These are phyloP conservation scores for Uria aalge DNA, from an alignment of 2,113 vertebrate species.

Conservation along the genomic window DNA sequence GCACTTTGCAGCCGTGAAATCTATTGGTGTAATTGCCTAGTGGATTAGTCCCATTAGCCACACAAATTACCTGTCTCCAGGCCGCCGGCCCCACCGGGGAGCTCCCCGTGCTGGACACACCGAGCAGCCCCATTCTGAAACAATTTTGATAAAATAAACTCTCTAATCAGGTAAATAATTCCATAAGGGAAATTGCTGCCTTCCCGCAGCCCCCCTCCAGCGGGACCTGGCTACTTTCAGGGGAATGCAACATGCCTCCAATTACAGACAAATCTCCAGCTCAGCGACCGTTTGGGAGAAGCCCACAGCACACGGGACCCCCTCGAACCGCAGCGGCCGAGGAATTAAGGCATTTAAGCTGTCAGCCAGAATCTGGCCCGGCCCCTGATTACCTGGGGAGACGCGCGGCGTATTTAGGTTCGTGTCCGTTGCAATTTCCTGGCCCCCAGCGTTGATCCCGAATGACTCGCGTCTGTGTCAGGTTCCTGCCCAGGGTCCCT, in stretches of 20 bases:
- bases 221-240: conserved; percentile 84
- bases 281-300: conserved; percentile 9
- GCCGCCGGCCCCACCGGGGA: conserved; percentile 57
- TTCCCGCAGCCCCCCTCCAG: conserved; percentile 79
- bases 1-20: conserved; percentile 18
- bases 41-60: conserved; percentile 58
- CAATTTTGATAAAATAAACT: conserved; percentile 87
- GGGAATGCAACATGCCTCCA: conserved; percentile 76
- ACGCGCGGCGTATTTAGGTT: conserved; percentile 87
- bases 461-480: conserved; percentile 71
- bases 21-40: conserved; percentile 16
- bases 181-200: conserved; percentile 83
- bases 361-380: conserved; percentile 86
- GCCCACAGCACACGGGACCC: conserved; percentile 27
- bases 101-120: conserved; percentile 57
- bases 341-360: conserved; percentile 89
- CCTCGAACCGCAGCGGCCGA: neutral
- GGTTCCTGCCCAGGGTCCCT: neutral
- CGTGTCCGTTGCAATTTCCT: conserved; percentile 91
- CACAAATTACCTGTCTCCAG: conserved; percentile 63
- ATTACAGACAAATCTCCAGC: conserved; percentile 68
- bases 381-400: conserved; percentile 87
- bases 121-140: conserved; percentile 65
- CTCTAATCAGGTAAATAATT: conserved; percentile 92
- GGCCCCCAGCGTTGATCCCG: conserved; percentile 81